Evolutionary conservation across 2,113 vertebrate species (phyloP), one percentile per base, ranked within the genome.

Genomic region (Rhagologus leucostigma): DNA sequence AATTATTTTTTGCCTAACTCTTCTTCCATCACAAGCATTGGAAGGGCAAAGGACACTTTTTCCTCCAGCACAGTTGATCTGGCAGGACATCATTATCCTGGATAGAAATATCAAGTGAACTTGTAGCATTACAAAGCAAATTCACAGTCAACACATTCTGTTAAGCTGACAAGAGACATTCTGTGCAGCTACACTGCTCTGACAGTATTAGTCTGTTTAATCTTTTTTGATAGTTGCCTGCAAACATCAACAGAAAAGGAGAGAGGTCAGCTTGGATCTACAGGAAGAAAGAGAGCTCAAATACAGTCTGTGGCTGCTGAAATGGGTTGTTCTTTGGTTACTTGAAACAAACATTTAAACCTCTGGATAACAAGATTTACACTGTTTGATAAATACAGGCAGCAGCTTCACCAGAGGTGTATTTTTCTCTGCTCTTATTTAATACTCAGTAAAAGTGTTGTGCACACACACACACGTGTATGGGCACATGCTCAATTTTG

Each of bases 1-100:
- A 83, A 50, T 77, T 80, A 10, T 79, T 94, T 92, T 89, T 89
- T 80, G 30, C 60, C 65, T 19, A 82, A 56, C 23, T 92, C 33
- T 70, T 75, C 15, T 76, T 87, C 65, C 32, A 87, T 57, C 42
- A 49, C 22, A 71, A 77, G 13, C 10, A 1, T 39, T 26, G 13
- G 59, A 94, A 95, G 88, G 22, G 62, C 60, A 93, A 96, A 95
- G 64, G 73, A 81, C 47, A 46, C 16, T 52, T 92, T 94, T 91
- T 74, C 50, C 33, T 94, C 41, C 63, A 50, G 16, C 63, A 56
- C 32, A 64, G 35, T 20, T 14, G 12, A 59, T 78, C 30, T 94
- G 69, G 37, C 49, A 70, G 47, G 47, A 64, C 39, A 70, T 84
- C n/a, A 8, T 92, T 92, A 82, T 41, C 46, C 57, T 33, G 37